Evolutionary conservation across 1,140 invertebrate genomes (phyloP), one percentile per base, ranked within the genome.

Genomic region (Dendrolimus punctatus): DNA sequence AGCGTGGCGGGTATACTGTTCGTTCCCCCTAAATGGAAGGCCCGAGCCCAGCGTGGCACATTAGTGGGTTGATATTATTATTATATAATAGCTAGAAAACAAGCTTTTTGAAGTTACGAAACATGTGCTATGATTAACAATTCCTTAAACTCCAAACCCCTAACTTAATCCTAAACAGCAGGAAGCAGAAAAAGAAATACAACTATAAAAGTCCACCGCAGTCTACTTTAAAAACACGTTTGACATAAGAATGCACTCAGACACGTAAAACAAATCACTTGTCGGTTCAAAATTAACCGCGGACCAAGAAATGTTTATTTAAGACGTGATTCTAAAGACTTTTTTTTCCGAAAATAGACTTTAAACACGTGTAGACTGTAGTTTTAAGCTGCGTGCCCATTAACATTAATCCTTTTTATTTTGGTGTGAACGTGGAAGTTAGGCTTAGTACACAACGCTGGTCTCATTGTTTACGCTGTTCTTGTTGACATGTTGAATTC

Each of bases 391-490:
- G 45, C 40, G 9, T 51, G 51, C 45, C 55, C 62, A 70, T 73
- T 74, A 71, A 70, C 60, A 60, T 59, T 78, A 78, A 78, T 78
- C 75, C 69, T 64, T 70, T 69, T 67, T 71, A 70, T 58, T 54
- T 49, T 44, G 49, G 40, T 51, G 48, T 55, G 39, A 46, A 56
- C 36, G 23, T 23, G 37, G 46, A 48, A 45, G 23, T 45, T 45
- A 10, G n/a, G 43, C 43, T 7, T 23, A 23, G 23, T 23, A 23
- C 23, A 23, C 23, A 23, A 2, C 23, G 23, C 23, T 23, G 23
- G 23, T 23, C 23, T 23, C 23, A 23, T 23, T 23, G 23, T 23
- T 23, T 23, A 23, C 23, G 23, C 3, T 23, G 23, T 23, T 23
- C 23, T 23, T 23, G 23, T 23, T 23, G 23, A 23, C 23, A 23